These are phyloP conservation scores for Drosophila trichaetosa DNA, from an alignment of 2,888 invertebrate species.

Conservation along the genomic window DNA sequence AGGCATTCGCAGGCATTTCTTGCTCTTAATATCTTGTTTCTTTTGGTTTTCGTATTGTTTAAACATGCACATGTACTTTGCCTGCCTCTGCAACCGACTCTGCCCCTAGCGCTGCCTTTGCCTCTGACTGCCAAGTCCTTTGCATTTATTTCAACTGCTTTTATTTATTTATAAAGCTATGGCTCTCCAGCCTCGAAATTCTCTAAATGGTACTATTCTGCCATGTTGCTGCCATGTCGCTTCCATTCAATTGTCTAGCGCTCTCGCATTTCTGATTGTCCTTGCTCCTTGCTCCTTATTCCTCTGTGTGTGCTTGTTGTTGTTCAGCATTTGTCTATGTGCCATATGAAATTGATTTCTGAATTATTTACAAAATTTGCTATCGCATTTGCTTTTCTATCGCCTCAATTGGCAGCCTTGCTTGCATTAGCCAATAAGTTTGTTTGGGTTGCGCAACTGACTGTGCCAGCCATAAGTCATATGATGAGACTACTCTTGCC, in stretches of 20 bases:
- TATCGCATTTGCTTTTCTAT: slow-evolving; percentile 23
- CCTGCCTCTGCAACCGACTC: slow-evolving; percentile 3
- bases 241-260: slow-evolving; percentile 55
- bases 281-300: slow-evolving; percentile 23
- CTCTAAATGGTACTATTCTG: slow-evolving; percentile 53
- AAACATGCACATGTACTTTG: slow-evolving; percentile 64
- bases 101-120: slow-evolving; percentile 14
- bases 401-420: slow-evolving; percentile 60
- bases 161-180: slow-evolving; percentile 75
- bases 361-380: slow-evolving; percentile 71
- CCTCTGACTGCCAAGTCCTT: slow-evolving; percentile 37
- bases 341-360: slow-evolving; percentile 71
- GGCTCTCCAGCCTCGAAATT: slow-evolving; percentile 23
- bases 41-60: slow-evolving; percentile 51
- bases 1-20: slow-evolving; percentile 62
- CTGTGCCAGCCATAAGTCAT: slow-evolving; percentile 58
- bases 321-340: slow-evolving; percentile 40
- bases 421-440: slow-evolving; percentile 68
- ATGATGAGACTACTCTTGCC: slow-evolving; percentile 41
- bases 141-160: slow-evolving; percentile 72
- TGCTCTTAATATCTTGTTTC: slow-evolving; percentile 77
- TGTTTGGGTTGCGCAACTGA: slow-evolving; percentile 19
- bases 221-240: slow-evolving; percentile 72
- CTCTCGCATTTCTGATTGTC: slow-evolving; percentile 30
- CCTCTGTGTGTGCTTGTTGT: slow-evolving; percentile 10